phyloP scores from a whole-genome alignment of 2,797 vertebrate genomes.

The Lagocephalus sceleratus region DNA sequence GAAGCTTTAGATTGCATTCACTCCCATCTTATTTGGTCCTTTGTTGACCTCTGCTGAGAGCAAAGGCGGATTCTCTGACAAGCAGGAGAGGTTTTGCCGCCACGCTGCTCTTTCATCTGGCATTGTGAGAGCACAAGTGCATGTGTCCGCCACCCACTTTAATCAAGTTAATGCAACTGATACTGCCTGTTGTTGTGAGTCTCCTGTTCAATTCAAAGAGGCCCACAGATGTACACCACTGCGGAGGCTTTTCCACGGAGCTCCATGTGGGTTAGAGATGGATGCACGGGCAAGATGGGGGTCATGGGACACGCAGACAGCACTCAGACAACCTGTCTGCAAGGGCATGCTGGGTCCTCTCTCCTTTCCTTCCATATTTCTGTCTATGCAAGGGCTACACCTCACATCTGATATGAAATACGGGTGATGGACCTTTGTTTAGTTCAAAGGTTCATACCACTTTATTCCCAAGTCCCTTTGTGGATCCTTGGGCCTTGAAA shows the following conservation, averaged over 20 bases:
- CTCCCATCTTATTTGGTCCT: conserved; percentile 86
- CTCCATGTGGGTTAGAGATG: conserved; percentile 61
- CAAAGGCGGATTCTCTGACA: conserved; percentile 77
- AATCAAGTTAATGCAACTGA: conserved; percentile 97
- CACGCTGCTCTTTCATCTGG: conserved; percentile 91
- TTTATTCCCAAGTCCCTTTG: conserved; percentile 98
- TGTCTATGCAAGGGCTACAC: conserved; percentile 83
- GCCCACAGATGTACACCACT: conserved; percentile 78
- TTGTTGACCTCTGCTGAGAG: conserved; percentile 91
- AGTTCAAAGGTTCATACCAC: conserved; percentile 98
- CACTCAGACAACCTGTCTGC: conserved; percentile 75
- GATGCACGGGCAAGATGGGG: conserved; percentile 57
- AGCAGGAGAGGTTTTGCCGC: conserved; percentile 71
- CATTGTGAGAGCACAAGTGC: conserved; percentile 83
- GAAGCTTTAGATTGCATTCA: conserved; percentile 91
- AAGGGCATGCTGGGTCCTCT: conserved; percentile 74
- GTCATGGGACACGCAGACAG: conserved; percentile 70
- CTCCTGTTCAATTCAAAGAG: conserved; percentile 87
- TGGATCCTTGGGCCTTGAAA: conserved; percentile 95
- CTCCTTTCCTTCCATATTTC: conserved; percentile 66
- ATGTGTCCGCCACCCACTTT: conserved; percentile 85
- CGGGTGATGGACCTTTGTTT: conserved; percentile 93
- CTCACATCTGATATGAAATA: conserved; percentile 85
- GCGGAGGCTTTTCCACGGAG: conserved; percentile 79
- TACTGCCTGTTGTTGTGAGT: conserved; percentile 76